These are phyloP conservation scores for Danionella cerebrum DNA, from an alignment of 2,113 vertebrate genomes.

Conservation along the genomic window DNA sequence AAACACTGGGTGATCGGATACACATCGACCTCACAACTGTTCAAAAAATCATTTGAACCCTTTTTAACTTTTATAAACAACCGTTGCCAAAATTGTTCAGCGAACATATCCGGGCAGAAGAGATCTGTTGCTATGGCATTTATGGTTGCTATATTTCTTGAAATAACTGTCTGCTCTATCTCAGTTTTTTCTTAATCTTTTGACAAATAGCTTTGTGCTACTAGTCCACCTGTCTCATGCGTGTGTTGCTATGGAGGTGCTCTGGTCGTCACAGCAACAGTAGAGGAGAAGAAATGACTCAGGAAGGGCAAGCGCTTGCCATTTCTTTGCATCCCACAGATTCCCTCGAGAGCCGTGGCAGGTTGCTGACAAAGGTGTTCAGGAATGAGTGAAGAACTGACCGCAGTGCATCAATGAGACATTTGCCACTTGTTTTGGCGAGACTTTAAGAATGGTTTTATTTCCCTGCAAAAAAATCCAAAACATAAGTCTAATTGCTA, in stretches of 20 bases:
- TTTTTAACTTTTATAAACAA: too few relatives aligned
- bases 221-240: constrained; percentile 29
- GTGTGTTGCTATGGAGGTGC: constrained; percentile 33
- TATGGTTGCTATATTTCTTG: constrained; percentile 18
- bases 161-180: constrained; percentile 16
- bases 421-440: too few relatives aligned
- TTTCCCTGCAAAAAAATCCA: too few relatives aligned
- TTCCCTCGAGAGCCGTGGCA: neutral
- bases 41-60: too few relatives aligned
- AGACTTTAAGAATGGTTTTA: too few relatives aligned
- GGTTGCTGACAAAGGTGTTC: neutral
- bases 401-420: too few relatives aligned
- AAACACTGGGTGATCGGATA: too few relatives aligned
- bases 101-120: neutral
- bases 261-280: constrained; percentile 31
- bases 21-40: too few relatives aligned
- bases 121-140: constrained; percentile 14
- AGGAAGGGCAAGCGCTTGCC: constrained; percentile 4
- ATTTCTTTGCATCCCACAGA: neutral
- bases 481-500: too few relatives aligned
- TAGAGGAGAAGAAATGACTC: constrained; percentile 8
- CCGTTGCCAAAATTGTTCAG: too few relatives aligned
- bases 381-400: constrained; percentile 18
- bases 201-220: constrained; percentile 32
- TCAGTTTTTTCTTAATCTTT: neutral